Evolutionary conservation across 2,113 vertebrate genomes (phyloP).

Genomic region (Mesocricetus auratus): DNA sequence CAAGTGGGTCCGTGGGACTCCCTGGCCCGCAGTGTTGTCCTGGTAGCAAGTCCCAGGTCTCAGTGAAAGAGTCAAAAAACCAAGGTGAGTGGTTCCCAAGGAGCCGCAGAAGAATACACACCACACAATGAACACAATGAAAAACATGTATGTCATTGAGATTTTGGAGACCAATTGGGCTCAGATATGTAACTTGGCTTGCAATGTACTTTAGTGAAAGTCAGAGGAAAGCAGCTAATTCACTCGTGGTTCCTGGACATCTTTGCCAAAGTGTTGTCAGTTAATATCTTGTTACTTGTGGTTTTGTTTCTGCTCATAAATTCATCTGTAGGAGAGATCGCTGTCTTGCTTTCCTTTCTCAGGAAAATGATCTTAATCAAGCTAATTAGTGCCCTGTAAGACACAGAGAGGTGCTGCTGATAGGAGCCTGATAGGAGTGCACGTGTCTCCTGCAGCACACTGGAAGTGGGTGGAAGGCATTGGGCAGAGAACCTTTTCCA

Average conservation of each 20-base stretch:
- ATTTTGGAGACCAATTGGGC: not conserved
- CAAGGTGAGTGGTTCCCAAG: not conserved
- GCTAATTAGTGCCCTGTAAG: not conserved
- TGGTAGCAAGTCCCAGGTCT: not conserved
- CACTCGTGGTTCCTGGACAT: not conserved
- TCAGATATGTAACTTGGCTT: constrained; percentile 1
- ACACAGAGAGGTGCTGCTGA: not conserved
- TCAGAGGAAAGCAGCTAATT: not conserved
- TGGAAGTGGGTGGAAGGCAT: not conserved
- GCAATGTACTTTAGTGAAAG: not conserved
- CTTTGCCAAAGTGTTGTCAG: not conserved
- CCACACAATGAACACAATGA: not conserved
- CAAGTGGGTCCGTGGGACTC: too few species aligned
- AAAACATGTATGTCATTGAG: not conserved
- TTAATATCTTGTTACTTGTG: not conserved
- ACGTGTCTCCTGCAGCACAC: rapidly evolving
- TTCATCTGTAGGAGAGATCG: not conserved
- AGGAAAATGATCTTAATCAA: not conserved
- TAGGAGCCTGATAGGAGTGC: too few species aligned
- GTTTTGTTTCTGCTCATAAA: constrained; percentile 16
- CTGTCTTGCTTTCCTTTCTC: too few species aligned
- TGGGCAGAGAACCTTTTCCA: not conserved
- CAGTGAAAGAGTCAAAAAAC: not conserved
- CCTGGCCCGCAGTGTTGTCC: not conserved
- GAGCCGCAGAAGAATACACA: not conserved